Conservation (phyloP, 92 coral and sea anemone genomes). For the Umimayanthus kanabou region DNA sequence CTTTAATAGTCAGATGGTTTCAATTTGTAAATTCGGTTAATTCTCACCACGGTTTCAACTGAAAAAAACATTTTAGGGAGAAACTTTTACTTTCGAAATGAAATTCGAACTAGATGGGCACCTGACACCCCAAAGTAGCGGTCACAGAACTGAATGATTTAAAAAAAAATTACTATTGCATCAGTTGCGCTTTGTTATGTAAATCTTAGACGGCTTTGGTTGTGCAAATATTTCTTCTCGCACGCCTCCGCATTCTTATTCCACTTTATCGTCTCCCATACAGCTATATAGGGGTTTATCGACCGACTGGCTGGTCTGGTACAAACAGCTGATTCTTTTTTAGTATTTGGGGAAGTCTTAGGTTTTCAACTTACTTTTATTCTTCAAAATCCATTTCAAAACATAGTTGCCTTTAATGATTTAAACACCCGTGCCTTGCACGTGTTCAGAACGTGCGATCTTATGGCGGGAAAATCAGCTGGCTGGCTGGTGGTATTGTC, state of each 20-base stretch:
- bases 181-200: constrained; percentile 37
- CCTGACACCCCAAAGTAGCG: background rate
- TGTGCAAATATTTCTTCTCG: background rate
- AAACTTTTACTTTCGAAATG: background rate
- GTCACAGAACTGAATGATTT: background rate
- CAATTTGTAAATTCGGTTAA: too few relatives aligned
- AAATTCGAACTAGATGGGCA: background rate
- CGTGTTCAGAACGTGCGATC: constrained; percentile 4
- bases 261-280: background rate
- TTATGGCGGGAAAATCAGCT: constrained; percentile 22
- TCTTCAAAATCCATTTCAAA: background rate
- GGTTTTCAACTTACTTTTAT: too few relatives aligned
- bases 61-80: too few relatives aligned
- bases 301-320: background rate
- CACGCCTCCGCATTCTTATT: constrained; percentile 3
- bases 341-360: background rate
- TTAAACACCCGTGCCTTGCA: background rate
- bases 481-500: background rate
- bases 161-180: constrained; percentile 4
- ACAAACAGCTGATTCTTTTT: background rate
- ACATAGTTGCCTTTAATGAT: background rate
- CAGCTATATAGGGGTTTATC: background rate
- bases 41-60: too few relatives aligned
- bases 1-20: background rate
- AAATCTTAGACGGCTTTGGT: constrained; percentile 2